phyloP scores from a whole-genome alignment of 2,888 invertebrate species.

The Euspilapteryx auroguttella region DNA sequence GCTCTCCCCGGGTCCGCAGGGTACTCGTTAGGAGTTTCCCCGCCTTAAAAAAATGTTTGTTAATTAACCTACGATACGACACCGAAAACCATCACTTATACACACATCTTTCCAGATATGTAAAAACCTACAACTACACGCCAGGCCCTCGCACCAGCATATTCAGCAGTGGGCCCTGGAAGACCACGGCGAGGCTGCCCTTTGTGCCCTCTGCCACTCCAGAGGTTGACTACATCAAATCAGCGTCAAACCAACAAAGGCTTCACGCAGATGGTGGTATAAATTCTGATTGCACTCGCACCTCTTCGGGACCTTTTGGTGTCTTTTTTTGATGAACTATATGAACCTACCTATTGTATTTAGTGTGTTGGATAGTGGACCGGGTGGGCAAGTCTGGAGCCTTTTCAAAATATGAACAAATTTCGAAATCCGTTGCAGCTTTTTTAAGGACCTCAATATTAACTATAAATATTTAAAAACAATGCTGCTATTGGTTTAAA shows the following conservation, averaged over 20 bases:
- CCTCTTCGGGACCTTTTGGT: conserved; percentile 6
- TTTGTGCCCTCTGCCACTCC: conserved; percentile 18
- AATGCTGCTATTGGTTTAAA: no score
- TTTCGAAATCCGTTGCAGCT: no score
- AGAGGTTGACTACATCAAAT: conserved; percentile 28
- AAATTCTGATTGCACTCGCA: conserved; percentile 34
- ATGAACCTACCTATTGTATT: no score
- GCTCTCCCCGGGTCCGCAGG: no score
- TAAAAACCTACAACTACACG: conserved; percentile 22
- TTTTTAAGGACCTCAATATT: no score
- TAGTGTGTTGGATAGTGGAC: no score
- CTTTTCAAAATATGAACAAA: no score
- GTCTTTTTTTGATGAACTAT: neutral
- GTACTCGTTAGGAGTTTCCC: no score
- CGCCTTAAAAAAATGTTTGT: no score
- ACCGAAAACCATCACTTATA: neutral
- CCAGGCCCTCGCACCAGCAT: conserved; percentile 12
- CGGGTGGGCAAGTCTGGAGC: no score
- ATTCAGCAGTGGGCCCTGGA: conserved; percentile 23
- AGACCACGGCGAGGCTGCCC: conserved; percentile 24
- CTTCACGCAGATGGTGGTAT: conserved; percentile 36
- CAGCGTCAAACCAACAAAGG: conserved; percentile 23
- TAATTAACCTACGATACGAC: no score
- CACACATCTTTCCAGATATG: conserved; percentile 19
- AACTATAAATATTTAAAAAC: no score